Evolutionary conservation across 2,888 invertebrate genomes (phyloP).

Genomic region (Nudaria mundana): DNA sequence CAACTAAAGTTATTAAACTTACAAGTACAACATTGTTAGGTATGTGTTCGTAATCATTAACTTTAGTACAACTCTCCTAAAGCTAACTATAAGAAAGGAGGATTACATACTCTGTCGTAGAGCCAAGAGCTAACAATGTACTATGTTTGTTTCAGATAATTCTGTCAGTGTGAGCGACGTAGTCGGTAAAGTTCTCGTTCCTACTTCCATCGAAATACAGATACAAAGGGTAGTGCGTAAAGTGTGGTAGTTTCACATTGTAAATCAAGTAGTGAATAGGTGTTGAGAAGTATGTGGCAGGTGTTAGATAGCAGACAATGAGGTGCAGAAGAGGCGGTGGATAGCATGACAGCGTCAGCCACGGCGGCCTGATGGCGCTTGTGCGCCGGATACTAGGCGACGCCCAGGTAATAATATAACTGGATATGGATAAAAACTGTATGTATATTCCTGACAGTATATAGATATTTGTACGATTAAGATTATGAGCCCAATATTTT

Average conservation of each 20-base stretch:
- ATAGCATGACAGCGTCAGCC: conserved; percentile 79
- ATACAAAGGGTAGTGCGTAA: conserved; percentile 39
- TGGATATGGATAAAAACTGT: too few relatives aligned
- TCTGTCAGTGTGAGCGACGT: conserved; percentile 23
- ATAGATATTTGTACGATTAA: too few relatives aligned
- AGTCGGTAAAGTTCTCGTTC: conserved; percentile 35
- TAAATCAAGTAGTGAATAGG: conserved; percentile 43
- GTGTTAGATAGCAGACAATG: conserved; percentile 51
- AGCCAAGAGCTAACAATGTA: conserved; percentile 29
- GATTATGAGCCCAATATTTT: too few relatives aligned
- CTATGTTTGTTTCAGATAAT: conserved; percentile 58
- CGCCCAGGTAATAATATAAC: conserved; percentile 85
- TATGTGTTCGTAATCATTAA: conserved; percentile 1
- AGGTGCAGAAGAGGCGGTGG: conserved; percentile 61
- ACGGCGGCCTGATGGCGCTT: conserved; percentile 90
- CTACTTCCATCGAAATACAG: conserved; percentile 28
- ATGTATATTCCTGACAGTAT: too few relatives aligned
- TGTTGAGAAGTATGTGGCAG: conserved; percentile 41
- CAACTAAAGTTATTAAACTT: too few relatives aligned
- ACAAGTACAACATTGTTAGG: background rate
- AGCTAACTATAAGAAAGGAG: conserved; percentile 19
- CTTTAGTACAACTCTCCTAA: background rate
- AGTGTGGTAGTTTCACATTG: conserved; percentile 56
- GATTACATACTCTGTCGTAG: conserved; percentile 21
- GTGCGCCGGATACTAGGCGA: conserved; percentile 93